phyloP scores from a whole-genome alignment of 2,888 invertebrate genomes.

The Stegophylla sp. region DNA sequence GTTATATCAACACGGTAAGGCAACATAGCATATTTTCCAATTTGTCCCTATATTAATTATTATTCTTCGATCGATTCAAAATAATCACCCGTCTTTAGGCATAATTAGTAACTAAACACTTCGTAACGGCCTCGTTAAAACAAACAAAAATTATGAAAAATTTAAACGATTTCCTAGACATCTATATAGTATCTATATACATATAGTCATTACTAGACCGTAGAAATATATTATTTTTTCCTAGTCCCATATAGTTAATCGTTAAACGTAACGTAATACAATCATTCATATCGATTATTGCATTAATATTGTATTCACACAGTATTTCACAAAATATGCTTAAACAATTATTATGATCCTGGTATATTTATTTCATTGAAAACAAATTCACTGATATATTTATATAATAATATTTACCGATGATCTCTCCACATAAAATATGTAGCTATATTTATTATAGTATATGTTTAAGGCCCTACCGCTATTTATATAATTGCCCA shows the following conservation, averaged over 20 bases:
- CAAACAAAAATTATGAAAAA: neutral
- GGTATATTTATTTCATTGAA: constrained; percentile 1
- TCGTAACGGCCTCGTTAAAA: neutral
- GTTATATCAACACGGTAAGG: constrained; percentile 17
- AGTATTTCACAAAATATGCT: neutral
- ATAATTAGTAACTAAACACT: neutral
- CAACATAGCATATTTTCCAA: constrained; percentile 3
- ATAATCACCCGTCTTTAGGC: neutral
- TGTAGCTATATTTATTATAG: constrained; percentile 4
- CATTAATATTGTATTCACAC: neutral
- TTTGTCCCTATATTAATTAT: constrained; percentile 15
- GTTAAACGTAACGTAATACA: neutral
- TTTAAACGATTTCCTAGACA: neutral
- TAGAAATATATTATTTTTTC: neutral
- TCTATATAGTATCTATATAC: neutral
- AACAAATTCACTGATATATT: constrained; percentile 9
- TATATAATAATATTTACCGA: constrained; percentile 14
- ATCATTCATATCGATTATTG: neutral
- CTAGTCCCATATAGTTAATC: neutral
- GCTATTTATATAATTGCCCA: neutral
- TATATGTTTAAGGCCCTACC: neutral
- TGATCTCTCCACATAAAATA: constrained; percentile 18
- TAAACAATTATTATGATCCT: neutral
- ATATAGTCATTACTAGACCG: neutral
- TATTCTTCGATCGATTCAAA: neutral